Evolutionary conservation across 1,140 invertebrate species (phyloP).

Genomic region (Drosophila pseudoananassae): DNA sequence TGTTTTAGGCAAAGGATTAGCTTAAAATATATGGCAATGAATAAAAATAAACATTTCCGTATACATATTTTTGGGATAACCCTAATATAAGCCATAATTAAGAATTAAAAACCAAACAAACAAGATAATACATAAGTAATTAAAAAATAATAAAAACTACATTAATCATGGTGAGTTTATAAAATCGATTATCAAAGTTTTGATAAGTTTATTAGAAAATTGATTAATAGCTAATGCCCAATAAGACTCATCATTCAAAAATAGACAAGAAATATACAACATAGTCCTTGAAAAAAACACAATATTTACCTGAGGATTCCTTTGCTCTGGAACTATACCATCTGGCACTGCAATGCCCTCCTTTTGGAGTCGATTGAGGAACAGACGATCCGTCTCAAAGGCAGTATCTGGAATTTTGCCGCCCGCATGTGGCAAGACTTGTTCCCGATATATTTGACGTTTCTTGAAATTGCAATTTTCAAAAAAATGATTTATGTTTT

Average conservation of each 20-base stretch:
- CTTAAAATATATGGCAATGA: neutral
- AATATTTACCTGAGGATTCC: constrained; percentile 74
- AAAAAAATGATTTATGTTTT: constrained; percentile 52
- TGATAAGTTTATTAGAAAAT: neutral
- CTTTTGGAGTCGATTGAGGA: constrained; percentile 87
- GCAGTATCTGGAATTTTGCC: constrained; percentile 88
- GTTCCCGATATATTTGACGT: constrained; percentile 88
- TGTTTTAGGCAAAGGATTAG: too few relatives aligned
- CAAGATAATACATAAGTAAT: neutral
- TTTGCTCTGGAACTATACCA: constrained; percentile 86
- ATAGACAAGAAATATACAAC: too few relatives aligned
- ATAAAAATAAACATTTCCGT: neutral
- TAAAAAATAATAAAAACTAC: neutral
- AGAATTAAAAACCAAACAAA: neutral
- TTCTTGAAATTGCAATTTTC: constrained; percentile 84
- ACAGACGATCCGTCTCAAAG: constrained; percentile 86
- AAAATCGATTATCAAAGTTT: neutral
- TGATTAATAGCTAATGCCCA: neutral
- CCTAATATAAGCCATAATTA: neutral
- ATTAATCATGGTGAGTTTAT: neutral
- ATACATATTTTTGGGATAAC: neutral
- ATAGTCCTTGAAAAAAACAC: neutral
- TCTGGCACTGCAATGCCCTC: constrained; percentile 87
- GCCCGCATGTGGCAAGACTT: constrained; percentile 87
- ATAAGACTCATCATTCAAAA: too few relatives aligned